Evolutionary conservation across 1,140 invertebrate genomes (phyloP).

Genomic region (Drosophila bifasciata): DNA sequence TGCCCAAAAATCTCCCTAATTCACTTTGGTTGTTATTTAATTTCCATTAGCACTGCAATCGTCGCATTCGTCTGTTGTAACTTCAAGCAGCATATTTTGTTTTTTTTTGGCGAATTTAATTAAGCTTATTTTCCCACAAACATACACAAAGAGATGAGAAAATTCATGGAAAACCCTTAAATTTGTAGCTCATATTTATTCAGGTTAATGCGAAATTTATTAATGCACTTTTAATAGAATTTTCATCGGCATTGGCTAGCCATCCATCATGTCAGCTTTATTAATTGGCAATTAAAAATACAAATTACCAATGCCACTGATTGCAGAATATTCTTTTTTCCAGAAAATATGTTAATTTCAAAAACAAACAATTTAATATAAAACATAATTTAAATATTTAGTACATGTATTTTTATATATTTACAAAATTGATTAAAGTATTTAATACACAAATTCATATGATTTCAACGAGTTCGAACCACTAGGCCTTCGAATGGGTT

Average conservation of each 20-base stretch:
- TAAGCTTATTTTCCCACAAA: conserved; percentile 22
- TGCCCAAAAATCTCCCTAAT: conserved; percentile 32
- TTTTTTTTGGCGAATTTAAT: conserved; percentile 38
- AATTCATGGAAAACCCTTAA: conserved; percentile 12
- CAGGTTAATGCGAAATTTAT: conserved; percentile 18
- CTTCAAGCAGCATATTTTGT: conserved; percentile 15
- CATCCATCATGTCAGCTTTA: not conserved
- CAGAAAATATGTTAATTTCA: too few relatives aligned
- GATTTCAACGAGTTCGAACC: too few relatives aligned
- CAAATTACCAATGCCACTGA: too few relatives aligned
- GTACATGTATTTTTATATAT: too few relatives aligned
- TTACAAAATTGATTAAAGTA: too few relatives aligned
- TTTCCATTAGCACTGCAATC: conserved; percentile 20
- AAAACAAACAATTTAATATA: too few relatives aligned
- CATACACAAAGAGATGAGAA: not conserved
- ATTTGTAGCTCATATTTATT: conserved; percentile 26
- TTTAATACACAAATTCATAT: too few relatives aligned
- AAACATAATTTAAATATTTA: too few relatives aligned
- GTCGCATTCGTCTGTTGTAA: conserved; percentile 23
- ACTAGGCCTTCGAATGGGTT: too few relatives aligned
- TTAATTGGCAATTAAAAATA: conserved; percentile 18
- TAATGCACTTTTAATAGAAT: conserved; percentile 26
- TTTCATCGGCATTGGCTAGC: conserved; percentile 1
- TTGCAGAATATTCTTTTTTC: too few relatives aligned
- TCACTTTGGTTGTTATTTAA: conserved; percentile 41